phyloP scores from a whole-genome alignment of 2,888 invertebrate genomes.

The Amblyjoppa proteus region DNA sequence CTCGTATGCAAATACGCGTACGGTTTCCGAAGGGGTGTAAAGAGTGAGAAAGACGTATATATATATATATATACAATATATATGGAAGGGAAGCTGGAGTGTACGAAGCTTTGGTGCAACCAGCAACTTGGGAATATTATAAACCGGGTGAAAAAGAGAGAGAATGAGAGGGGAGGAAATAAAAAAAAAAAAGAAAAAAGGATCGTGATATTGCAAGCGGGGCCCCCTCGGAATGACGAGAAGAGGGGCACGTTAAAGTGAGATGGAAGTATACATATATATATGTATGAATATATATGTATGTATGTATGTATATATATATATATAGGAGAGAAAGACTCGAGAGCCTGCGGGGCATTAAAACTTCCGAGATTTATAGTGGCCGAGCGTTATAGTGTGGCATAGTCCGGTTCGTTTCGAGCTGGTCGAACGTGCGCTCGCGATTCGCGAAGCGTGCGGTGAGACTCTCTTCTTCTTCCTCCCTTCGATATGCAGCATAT shows the following conservation, averaged over 20 bases:
- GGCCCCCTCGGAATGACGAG: slow-evolving; percentile 62
- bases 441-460: slow-evolving; percentile 63
- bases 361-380: slow-evolving; percentile 84
- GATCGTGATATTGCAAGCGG: slow-evolving; percentile 67
- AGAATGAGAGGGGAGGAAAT: slow-evolving; percentile 49
- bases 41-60: slow-evolving; percentile 66
- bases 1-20: slow-evolving; percentile 82
- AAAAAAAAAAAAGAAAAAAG: slow-evolving; percentile 61
- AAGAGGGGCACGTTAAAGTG: slow-evolving; percentile 62
- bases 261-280: slow-evolving; percentile 25
- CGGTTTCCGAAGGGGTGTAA: slow-evolving; percentile 71
- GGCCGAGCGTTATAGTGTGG: slow-evolving; percentile 70
- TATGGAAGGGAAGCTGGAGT: slow-evolving; percentile 65
- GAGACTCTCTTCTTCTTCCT: slow-evolving; percentile 45
- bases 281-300: background rate
- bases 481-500: slow-evolving; percentile 27
- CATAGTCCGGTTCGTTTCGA: slow-evolving; percentile 64
- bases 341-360: slow-evolving; percentile 81
- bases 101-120: slow-evolving; percentile 50
- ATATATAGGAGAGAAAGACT: slow-evolving; percentile 58
- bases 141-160: slow-evolving; percentile 43
- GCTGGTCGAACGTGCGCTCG: slow-evolving; percentile 64
- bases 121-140: slow-evolving; percentile 63
- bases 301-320: background rate
- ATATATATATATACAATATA: background rate